phyloP scores from a whole-genome alignment of 2,797 vertebrate genomes.

The Phataginus tetradactyla region DNA sequence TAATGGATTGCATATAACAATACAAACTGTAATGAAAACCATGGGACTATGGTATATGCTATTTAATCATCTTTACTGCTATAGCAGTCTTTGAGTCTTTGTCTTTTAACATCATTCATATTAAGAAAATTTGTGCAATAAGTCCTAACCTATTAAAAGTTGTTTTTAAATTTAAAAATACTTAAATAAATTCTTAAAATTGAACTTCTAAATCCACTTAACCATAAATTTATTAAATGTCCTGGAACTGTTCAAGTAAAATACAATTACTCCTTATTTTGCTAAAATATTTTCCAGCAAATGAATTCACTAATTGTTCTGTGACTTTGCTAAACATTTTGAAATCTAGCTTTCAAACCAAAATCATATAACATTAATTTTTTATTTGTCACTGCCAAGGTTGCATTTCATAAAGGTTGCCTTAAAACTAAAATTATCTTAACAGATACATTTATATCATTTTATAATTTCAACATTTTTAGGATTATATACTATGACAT shows the following conservation, averaged over 20 bases:
- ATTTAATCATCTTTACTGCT: not conserved
- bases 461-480: not conserved
- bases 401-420: not conserved
- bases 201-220: not conserved
- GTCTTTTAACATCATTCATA: not conserved
- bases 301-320: not conserved
- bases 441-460: not conserved
- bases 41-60: rapidly evolving
- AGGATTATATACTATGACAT: not conserved
- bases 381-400: not conserved
- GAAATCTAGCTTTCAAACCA: not conserved
- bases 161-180: not conserved
- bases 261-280: constrained; percentile 11
- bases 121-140: not conserved
- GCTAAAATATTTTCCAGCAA: not conserved
- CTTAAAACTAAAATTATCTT: not conserved
- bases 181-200: not conserved
- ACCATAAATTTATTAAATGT: not conserved
- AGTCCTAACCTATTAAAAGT: not conserved
- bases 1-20: not conserved
- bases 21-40: not conserved
- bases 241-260: not conserved
- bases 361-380: not conserved
- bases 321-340: constrained; percentile 25
- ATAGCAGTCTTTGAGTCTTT: not conserved